Conservation (phyloP, 2,888 invertebrate genomes). For the Lumbricus terrestris region DNA sequence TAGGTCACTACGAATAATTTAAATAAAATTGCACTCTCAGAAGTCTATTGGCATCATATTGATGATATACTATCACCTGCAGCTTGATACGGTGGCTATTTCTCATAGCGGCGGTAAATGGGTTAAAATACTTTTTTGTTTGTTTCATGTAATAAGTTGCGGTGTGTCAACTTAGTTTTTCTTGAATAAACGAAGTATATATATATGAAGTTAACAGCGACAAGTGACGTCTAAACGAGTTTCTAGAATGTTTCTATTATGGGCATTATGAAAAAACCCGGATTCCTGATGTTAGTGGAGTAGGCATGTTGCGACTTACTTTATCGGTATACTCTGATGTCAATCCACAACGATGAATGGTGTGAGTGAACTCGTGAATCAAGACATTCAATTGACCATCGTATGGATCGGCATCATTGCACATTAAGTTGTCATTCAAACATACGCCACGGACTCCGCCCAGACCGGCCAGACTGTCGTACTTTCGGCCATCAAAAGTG, state of each 20-base stretch:
- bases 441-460: slow-evolving; percentile 34
- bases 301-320: background rate
- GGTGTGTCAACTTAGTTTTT: too few relatives aligned
- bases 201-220: too few relatives aligned
- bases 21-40: too few relatives aligned
- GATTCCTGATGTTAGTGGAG: background rate
- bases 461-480: slow-evolving; percentile 32
- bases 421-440: slow-evolving; percentile 35
- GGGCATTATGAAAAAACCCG: background rate
- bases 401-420: slow-evolving; percentile 32
- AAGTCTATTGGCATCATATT: too few relatives aligned
- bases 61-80: too few relatives aligned
- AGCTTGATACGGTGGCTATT: too few relatives aligned
- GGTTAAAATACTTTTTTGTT: too few relatives aligned
- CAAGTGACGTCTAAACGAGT: background rate
- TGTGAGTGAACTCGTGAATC: slow-evolving; percentile 38
- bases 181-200: too few relatives aligned
- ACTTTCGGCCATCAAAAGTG: slow-evolving; percentile 46
- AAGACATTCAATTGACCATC: slow-evolving; percentile 28
- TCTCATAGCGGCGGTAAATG: too few relatives aligned
- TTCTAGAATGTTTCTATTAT: background rate
- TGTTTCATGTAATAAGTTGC: too few relatives aligned
- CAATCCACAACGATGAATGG: slow-evolving; percentile 35
- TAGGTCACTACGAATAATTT: too few relatives aligned
- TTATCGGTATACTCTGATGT: background rate